Percentiles rank a stretch among this genome's conserved stretches.
phyloP scores from a whole-genome alignment of 2,888 invertebrate genomes.

The Oxycera nigricornis region DNA sequence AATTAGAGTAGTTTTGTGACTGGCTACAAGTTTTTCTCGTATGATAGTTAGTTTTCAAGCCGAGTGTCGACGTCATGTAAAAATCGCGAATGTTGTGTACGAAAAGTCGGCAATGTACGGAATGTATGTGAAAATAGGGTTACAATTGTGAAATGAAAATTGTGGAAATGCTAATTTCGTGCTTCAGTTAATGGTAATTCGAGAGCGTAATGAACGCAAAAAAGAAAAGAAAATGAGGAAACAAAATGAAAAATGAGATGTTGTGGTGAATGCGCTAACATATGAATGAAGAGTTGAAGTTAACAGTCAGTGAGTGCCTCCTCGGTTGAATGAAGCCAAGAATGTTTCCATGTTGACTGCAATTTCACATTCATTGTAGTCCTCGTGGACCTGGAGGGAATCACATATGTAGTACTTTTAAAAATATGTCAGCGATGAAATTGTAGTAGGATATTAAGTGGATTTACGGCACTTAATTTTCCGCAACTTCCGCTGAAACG shows the following conservation, averaged over 20 bases:
- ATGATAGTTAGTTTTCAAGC: not conserved
- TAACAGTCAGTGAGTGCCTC: not conserved
- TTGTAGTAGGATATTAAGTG: conserved; percentile 6
- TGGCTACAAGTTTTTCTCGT: not conserved
- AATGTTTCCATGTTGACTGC: not conserved
- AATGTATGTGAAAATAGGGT: not conserved
- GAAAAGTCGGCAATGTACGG: not conserved
- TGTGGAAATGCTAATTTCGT: not conserved
- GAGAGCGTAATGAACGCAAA: conserved; percentile 19
- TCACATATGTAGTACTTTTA: not conserved
- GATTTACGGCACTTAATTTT: conserved; percentile 1
- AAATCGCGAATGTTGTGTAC: not conserved
- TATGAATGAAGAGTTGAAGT: conserved; percentile 28
- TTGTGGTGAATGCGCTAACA: conserved; percentile 23
- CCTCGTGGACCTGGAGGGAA: not conserved
- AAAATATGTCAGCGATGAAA: conserved; percentile 5
- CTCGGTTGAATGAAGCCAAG: conserved; percentile 15
- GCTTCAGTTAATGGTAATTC: conserved; percentile 14
- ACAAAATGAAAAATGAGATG: not conserved
- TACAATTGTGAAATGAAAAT: conserved; percentile 2
- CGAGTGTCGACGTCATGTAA: conserved; percentile 2
- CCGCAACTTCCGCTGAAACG: not conserved
- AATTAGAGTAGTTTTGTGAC: conserved; percentile 23
- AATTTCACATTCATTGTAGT: too few species aligned
- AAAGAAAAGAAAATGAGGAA: not conserved